Percentiles rank a stretch among this genome's conserved stretches.
phyloP scores from a whole-genome alignment of 2,113 vertebrate species.

The Caretta caretta region DNA sequence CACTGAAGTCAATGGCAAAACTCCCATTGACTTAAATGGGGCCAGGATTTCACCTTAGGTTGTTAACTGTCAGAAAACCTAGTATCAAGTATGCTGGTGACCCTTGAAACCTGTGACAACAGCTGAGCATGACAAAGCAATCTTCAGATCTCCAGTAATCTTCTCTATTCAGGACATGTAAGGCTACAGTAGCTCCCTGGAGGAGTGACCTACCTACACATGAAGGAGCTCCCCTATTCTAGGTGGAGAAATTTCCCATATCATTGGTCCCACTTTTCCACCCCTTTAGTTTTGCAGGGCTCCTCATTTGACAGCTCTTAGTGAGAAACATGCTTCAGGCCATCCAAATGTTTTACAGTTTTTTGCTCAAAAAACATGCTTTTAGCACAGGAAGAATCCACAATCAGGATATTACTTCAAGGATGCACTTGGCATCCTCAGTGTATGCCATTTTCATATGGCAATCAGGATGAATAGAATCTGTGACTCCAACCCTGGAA shows the following conservation, averaged over 20 bases:
- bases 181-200: not conserved
- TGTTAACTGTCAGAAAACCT: conserved; percentile 53
- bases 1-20: conserved; percentile 37
- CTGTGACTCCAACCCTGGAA: conserved; percentile 11
- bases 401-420: conserved; percentile 53
- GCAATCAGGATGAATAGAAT: conserved; percentile 25
- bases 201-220: not conserved
- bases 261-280: not conserved
- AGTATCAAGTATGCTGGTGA: conserved; percentile 49
- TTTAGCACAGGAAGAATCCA: conserved; percentile 57
- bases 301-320: conserved; percentile 35
- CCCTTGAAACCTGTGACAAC: conserved; percentile 19
- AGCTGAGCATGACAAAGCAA: conserved; percentile 4
- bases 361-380: conserved; percentile 55
- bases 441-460: conserved; percentile 48
- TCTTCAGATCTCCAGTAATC: conserved; percentile 4
- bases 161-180: not conserved
- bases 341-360: conserved; percentile 2
- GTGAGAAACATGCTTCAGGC: conserved; percentile 36
- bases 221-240: not conserved
- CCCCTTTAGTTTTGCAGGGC: not conserved
- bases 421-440: conserved; percentile 53
- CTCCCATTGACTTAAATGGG: conserved; percentile 17
- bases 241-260: not conserved
- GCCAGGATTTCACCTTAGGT: conserved; percentile 41